Conservation (phyloP, 2,113 vertebrate genomes). For the Bambusicola thoracicus region DNA sequence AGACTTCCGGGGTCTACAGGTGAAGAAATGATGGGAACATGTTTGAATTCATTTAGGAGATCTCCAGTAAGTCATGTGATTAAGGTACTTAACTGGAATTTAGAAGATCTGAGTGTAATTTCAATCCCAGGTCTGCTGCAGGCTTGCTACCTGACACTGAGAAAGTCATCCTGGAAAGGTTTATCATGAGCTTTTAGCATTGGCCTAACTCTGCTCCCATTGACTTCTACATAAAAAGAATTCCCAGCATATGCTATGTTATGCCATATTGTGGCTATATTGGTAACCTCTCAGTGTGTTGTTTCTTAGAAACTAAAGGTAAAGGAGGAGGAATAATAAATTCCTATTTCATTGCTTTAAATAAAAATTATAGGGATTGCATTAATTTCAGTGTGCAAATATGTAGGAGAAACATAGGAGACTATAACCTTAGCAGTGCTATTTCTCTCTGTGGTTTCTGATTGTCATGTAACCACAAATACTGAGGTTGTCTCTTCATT, state of each 20-base stretch:
- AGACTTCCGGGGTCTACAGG: slow-evolving; percentile 22
- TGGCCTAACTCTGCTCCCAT: background rate
- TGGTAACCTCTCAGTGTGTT: background rate
- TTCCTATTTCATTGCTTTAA: background rate
- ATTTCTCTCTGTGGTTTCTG: background rate
- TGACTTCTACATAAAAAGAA: slow-evolving; percentile 45
- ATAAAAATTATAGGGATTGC: background rate
- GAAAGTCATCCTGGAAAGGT: slow-evolving; percentile 10
- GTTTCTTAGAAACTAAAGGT: background rate
- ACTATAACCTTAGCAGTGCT: background rate
- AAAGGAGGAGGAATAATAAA: background rate
- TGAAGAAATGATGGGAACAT: slow-evolving; percentile 58
- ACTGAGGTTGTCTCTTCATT: slow-evolving; percentile 44
- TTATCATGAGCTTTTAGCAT: slow-evolving; percentile 12
- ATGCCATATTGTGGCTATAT: background rate
- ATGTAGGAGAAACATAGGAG: background rate
- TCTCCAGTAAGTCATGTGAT: slow-evolving; percentile 59
- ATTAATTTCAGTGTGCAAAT: background rate
- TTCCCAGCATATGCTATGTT: background rate
- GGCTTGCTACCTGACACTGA: background rate
- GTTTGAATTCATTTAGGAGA: slow-evolving; percentile 28
- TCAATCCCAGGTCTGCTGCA: background rate
- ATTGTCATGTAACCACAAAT: slow-evolving; percentile 25
- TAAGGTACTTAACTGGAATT: slow-evolving; percentile 39
- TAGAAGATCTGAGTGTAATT: slow-evolving; percentile 1